Percentiles rank a stretch among this genome's conserved stretches.
These are phyloP conservation scores for Drosophila saltans DNA, from an alignment of 1,140 invertebrate species.

Conservation along the genomic window DNA sequence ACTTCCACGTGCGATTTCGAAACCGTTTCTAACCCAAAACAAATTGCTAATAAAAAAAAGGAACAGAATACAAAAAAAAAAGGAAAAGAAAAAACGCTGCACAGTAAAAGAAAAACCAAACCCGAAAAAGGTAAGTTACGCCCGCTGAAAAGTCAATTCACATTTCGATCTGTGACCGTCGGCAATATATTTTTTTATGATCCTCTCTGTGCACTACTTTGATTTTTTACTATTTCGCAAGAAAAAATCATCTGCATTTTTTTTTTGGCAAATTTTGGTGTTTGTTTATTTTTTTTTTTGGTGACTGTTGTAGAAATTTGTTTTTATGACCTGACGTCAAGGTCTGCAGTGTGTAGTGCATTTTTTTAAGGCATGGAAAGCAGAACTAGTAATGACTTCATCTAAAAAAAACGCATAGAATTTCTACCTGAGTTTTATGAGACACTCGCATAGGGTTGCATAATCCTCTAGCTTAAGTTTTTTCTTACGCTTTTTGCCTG, in stretches of 20 bases:
- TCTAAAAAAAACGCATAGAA: conserved; percentile 34
- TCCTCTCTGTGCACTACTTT: conserved; percentile 71
- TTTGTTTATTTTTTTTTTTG: conserved; percentile 27
- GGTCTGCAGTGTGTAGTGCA: conserved; percentile 56
- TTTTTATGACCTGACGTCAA: conserved; percentile 73
- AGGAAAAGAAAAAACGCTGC: conserved; percentile 33
- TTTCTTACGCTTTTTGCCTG: conserved; percentile 60
- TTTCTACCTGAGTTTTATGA: conserved; percentile 65
- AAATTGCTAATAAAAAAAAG: conserved; percentile 6
- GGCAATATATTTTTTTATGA: conserved; percentile 63
- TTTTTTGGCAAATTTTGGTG: conserved; percentile 53
- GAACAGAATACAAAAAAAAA: conserved; percentile 2
- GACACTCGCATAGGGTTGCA: conserved; percentile 75
- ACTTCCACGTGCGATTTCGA: conserved; percentile 5
- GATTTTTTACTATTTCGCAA: conserved; percentile 75
- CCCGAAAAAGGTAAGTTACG: conserved; percentile 64
- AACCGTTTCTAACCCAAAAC: neutral
- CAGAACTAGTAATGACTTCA: conserved; percentile 65
- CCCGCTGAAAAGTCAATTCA: conserved; percentile 68
- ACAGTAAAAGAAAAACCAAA: conserved; percentile 18
- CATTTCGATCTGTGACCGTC: conserved; percentile 57
- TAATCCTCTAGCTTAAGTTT: conserved; percentile 79
- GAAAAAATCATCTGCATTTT: conserved; percentile 52
- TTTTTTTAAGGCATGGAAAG: conserved; percentile 61
- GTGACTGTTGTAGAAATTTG: conserved; percentile 42